These are phyloP conservation scores for Ptychadena robeensis DNA, from an alignment of 2,797 vertebrate genomes.

Conservation along the genomic window DNA sequence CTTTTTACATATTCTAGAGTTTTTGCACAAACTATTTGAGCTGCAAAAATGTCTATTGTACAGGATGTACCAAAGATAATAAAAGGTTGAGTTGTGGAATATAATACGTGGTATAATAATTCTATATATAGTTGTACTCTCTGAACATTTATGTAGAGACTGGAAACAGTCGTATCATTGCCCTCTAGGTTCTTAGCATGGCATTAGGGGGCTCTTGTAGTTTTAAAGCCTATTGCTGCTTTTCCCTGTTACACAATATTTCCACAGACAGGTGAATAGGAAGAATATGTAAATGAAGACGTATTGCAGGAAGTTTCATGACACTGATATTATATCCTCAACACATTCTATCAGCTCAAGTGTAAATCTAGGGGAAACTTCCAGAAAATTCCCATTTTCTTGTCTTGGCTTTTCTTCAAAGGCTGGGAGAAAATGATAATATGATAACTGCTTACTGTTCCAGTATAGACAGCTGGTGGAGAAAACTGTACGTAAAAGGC, in stretches of 20 bases:
- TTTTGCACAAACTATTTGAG: no score
- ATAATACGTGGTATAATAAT: neutral
- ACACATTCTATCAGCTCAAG: conserved; percentile 33
- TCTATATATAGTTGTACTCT: neutral
- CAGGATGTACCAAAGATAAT: no score
- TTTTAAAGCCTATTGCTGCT: neutral
- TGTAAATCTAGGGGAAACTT: conserved; percentile 27
- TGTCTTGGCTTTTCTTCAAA: conserved; percentile 38
- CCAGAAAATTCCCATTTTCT: conserved; percentile 30
- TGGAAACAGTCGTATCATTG: neutral
- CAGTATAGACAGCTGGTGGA: conserved; percentile 35
- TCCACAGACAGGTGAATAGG: neutral
- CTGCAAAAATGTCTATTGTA: no score
- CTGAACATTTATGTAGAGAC: neutral
- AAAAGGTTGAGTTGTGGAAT: neutral
- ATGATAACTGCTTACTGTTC: conserved; percentile 20
- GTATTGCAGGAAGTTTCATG: conserved; percentile 25
- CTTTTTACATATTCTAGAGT: no score
- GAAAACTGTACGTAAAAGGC: neutral
- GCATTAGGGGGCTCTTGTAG: neutral
- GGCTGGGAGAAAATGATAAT: conserved; percentile 24
- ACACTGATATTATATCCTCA: conserved; percentile 16
- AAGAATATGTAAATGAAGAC: conserved; percentile 31
- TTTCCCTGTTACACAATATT: neutral
- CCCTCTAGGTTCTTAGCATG: neutral